Evolutionary conservation across 2,888 invertebrate species (phyloP).

Genomic region (Axea sp.): DNA sequence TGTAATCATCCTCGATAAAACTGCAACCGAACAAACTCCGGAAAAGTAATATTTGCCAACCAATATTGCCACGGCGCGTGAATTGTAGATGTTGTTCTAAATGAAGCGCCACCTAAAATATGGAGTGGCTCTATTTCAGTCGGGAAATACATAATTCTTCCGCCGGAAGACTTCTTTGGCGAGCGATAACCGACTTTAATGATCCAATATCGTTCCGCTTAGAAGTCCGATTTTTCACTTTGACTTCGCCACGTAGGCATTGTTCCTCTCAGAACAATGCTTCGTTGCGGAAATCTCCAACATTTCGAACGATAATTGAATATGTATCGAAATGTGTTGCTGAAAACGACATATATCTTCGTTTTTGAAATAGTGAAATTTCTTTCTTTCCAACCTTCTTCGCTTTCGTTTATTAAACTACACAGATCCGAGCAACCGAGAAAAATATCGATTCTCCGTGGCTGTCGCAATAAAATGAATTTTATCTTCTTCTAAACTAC

Average conservation of each 20-base stretch:
- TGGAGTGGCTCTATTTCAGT: conserved; percentile 1
- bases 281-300: background rate
- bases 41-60: too few species aligned
- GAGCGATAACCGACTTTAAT: conserved; percentile 38
- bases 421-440: conserved; percentile 19
- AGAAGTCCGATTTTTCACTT: conserved; percentile 22
- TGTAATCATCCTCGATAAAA: too few species aligned
- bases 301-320: conserved; percentile 31
- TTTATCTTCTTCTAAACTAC: conserved; percentile 12
- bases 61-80: conserved; percentile 5
- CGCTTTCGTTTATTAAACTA: conserved; percentile 24
- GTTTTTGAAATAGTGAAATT: conserved; percentile 2
- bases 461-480: conserved; percentile 53
- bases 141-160: conserved; percentile 36
- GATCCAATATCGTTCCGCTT: conserved; percentile 32
- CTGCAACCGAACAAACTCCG: too few species aligned
- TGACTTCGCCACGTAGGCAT: too few species aligned
- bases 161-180: conserved; percentile 11
- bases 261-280: too few species aligned
- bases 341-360: conserved; percentile 19
- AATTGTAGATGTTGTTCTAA: conserved; percentile 12
- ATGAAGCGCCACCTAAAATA: conserved; percentile 17
- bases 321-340: conserved; percentile 19
- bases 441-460: conserved; percentile 42
- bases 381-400: conserved; percentile 9